Base-by-base conservation (phyloP, 92 coral and sea anemone genomes). In the Galaxea fascicularis region DNA sequence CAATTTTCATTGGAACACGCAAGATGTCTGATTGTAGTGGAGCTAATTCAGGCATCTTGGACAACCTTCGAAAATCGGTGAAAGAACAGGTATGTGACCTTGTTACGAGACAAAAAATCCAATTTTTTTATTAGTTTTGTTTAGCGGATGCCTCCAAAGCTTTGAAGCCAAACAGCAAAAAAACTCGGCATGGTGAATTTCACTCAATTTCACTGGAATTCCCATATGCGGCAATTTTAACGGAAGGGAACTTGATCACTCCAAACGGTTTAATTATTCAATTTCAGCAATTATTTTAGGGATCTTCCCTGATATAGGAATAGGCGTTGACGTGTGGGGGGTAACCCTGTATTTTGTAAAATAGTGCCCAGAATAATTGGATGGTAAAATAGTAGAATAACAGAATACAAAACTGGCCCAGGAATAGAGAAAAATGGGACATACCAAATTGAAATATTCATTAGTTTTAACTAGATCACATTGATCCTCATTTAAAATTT, bases 21-120 rank as follows among this genome's bases (percentile, higher is more conserved):
- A 57, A 3, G 22, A 70, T 71, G 86, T 70, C 86, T 39, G 70
- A 44, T 39, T 15, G 22, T 15, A 25, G 78, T 65, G 89, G 70
- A 57, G 87, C 69, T 71, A 85, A 76, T 54, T 78, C 92, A 56
- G 76, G 81, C 58, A 59, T 89, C 35, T 86, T 92, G 74, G 93
- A 84, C 69, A 65, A 44, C 82, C 71, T 91, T 60, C 78, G 95
- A 71, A 88, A 91, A 74, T 84, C 93, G 4, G 95, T 94, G 45
- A 94, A 94, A 85, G 95, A 92, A 85, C 98, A 94, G 98, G 98
- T 94, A 89, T 26, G 86, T 39, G 15, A 18, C 4, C 0, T 39
- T 12, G 7, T 12, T 29, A 1, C 22, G 4, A 5, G 16, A 22
- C 12, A 31, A 0, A 54, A 7, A 4, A n/a, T 28, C 35, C 24